Conservation (phyloP, 2,888 invertebrate genomes). For the Gastrophysa polygoni region DNA sequence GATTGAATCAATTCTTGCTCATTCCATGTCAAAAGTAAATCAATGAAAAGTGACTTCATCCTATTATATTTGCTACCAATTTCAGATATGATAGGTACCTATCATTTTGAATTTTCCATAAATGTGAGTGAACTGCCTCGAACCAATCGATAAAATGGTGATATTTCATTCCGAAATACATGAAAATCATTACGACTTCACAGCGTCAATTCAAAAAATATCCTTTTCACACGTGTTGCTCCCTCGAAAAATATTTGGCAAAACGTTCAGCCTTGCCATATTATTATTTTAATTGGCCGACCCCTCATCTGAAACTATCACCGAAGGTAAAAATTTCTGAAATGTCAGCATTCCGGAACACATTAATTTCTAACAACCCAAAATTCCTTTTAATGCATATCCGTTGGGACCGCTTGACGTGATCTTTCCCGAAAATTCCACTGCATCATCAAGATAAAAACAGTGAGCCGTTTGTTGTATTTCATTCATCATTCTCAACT, state of each 20-base stretch:
- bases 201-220: conserved; percentile 24
- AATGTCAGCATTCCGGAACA: conserved; percentile 36
- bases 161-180: no score
- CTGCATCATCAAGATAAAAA: conserved; percentile 34
- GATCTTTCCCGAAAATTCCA: conserved; percentile 34
- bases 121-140: no score
- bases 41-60: no score
- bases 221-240: conserved; percentile 31
- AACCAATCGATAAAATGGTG: no score
- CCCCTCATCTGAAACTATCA: conserved; percentile 35
- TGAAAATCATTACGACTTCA: conserved; percentile 4
- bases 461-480: conserved; percentile 37
- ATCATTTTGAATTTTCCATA: no score
- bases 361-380: conserved; percentile 44
- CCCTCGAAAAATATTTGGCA: conserved; percentile 29
- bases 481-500: conserved; percentile 45
- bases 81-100: no score
- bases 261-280: conserved; percentile 29
- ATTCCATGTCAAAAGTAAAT: no score
- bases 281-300: conserved; percentile 41
- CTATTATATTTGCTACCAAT: no score
- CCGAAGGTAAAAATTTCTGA: conserved; percentile 31
- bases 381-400: conserved; percentile 43
- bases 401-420: conserved; percentile 27
- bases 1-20: no score